A percentile compares a stretch with the other conserved stretches of the same genome.
These are phyloP conservation scores for Xanthia togata DNA, from an alignment of 2,888 invertebrate species.

Conservation along the genomic window DNA sequence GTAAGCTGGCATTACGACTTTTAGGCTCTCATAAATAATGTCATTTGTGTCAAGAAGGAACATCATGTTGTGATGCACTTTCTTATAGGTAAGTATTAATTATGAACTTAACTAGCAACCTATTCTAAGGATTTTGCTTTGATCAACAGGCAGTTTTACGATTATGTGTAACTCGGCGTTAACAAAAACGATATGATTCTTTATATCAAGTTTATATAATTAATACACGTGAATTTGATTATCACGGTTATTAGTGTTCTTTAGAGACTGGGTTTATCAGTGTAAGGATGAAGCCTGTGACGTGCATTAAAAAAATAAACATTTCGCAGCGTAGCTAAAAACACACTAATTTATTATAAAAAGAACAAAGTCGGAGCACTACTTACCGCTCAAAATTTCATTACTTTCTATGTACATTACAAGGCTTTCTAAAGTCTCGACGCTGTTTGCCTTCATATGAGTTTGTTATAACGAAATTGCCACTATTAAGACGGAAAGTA, in stretches of 20 bases:
- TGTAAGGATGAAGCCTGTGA: neutral
- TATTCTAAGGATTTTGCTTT: neutral
- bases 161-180: neutral
- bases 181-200: neutral
- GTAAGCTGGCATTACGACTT: conserved; percentile 19
- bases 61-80: conserved; percentile 8
- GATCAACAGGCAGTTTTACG: conserved; percentile 11
- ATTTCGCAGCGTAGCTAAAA: neutral
- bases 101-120: neutral
- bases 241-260: neutral
- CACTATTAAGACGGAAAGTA: conserved; percentile 53
- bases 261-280: neutral
- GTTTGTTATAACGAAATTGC: conserved; percentile 61
- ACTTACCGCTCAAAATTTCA: conserved; percentile 54
- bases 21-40: conserved; percentile 26
- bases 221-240: neutral
- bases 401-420: conserved; percentile 59
- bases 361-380: conserved; percentile 42
- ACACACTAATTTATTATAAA: conserved; percentile 24
- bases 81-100: neutral
- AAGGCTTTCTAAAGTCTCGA: conserved; percentile 61
- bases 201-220: neutral
- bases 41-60: conserved; percentile 14
- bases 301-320: neutral
- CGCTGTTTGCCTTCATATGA: conserved; percentile 58